These are phyloP conservation scores for Gila robusta DNA, from an alignment of 2,797 vertebrate species.

Conservation along the genomic window DNA sequence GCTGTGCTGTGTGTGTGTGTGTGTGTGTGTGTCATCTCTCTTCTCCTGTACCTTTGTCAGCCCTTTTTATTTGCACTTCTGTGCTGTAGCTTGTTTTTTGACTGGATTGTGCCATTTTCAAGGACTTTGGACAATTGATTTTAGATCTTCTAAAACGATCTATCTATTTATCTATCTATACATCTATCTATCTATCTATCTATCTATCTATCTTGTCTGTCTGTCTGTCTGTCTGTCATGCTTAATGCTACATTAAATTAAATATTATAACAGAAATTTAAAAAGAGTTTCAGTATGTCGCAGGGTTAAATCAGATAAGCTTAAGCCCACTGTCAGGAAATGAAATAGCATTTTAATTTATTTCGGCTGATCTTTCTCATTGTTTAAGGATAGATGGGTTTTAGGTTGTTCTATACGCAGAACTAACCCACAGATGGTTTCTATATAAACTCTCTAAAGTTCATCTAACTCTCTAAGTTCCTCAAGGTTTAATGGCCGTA, in stretches of 20 bases:
- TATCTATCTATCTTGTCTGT: neutral
- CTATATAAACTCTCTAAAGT: neutral
- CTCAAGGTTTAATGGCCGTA: neutral
- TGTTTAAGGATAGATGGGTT: neutral
- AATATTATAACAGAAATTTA: neutral
- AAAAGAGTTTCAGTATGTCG: neutral
- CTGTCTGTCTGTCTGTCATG: neutral
- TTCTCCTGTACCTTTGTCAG: neutral
- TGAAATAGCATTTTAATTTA: neutral
- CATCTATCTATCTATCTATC: neutral
- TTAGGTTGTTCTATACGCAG: neutral
- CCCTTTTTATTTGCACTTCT: neutral
- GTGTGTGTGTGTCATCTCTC: neutral
- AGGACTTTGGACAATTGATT: constrained; percentile 8
- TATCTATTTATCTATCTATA: too few species aligned
- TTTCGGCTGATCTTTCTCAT: neutral
- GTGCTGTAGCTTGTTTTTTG: neutral
- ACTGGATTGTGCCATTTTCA: neutral
- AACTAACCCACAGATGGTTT: neutral
- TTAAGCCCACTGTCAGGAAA: neutral
- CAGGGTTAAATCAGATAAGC: neutral
- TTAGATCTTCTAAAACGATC: neutral
- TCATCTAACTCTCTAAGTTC: neutral
- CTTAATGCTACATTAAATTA: neutral
- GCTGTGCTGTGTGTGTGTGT: neutral